Evolutionary conservation across 2,888 invertebrate species (phyloP).

Genomic region (Pachycephus smyrnensis): DNA sequence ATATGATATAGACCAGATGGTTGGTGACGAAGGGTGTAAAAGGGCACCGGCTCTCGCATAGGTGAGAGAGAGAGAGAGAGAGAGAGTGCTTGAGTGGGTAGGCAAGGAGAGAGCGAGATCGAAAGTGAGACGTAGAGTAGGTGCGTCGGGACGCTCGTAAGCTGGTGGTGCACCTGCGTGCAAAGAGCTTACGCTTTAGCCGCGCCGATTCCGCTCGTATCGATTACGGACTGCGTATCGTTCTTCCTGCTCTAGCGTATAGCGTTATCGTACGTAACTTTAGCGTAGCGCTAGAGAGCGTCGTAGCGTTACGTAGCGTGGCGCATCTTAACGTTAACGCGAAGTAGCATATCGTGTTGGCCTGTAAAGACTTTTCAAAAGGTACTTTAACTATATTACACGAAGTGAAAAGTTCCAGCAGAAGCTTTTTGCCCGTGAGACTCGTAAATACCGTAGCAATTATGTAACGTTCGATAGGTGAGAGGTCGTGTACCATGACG

Average conservation of each 20-base stretch:
- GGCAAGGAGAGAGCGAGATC: conserved; percentile 1
- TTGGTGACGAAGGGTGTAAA: background rate
- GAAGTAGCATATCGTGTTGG: background rate
- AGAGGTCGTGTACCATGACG: background rate
- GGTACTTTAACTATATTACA: background rate
- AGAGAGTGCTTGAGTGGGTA: background rate
- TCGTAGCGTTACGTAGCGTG: background rate
- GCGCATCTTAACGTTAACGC: background rate
- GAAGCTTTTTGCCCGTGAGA: background rate
- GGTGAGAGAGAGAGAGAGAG: background rate
- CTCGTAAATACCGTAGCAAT: background rate
- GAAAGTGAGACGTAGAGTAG: conserved; percentile 13
- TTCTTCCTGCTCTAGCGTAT: background rate
- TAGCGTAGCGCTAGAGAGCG: background rate
- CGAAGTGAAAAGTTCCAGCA: background rate
- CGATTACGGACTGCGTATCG: background rate
- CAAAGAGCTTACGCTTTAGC: background rate
- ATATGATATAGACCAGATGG: background rate
- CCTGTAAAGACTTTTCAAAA: background rate
- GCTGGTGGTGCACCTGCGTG: background rate
- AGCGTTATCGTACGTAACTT: background rate
- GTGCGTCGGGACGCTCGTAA: background rate
- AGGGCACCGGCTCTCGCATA: background rate
- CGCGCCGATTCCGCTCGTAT: background rate
- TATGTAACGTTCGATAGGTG: background rate